Evolutionary conservation across 2,888 invertebrate species (phyloP), one percentile per base, ranked within the genome.

Genomic region (Eustalomyia histrio): DNA sequence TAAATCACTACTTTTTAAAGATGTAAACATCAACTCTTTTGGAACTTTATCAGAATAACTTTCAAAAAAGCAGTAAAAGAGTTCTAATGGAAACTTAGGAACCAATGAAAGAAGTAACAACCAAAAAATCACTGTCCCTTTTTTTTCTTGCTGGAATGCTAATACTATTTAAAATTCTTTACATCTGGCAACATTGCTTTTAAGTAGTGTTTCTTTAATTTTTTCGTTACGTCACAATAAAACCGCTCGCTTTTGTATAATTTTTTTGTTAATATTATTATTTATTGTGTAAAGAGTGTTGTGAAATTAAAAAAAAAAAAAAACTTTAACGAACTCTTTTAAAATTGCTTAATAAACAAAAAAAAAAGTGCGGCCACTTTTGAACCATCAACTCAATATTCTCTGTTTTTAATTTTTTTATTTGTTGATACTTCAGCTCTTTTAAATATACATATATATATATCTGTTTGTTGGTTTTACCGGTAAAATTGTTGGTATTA

Each of bases 251-350:
- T 33, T 29, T 52, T 18, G 43, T 43, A 2, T 61, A 39, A 58
- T 18, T 8, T 60, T 17, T 33, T 47, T 57, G 55, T 33, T 47
- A 7, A 7, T 55, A 47, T 67, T 60, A 67, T 29, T 21, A 67
- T 67, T 69, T 61, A 60, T 61, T 55, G 65, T 78, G 53, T 53
- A 72, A 72, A 72, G 78, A 78, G 78, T 67, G 47, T 73, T 79
- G 60, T 61, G 65, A 78, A 73, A 79, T 73, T 61, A 17, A 65
- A 58, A 39, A n/a, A 55, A 29, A 21, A 29, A 50, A 10, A 12
- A 18, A 43, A 39, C 24, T 21, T 24, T 24, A 7, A 29, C 9
- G 0, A n/a, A 16, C 29, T n/a, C 6, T 69, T 33, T n/a, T n/a
- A n/a, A n/a, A n/a, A n/a, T n/a, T n/a, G n/a, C n/a, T n/a, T n/a